These are phyloP conservation scores for Elegia similella DNA, from an alignment of 2,888 invertebrate species.

Conservation along the genomic window DNA sequence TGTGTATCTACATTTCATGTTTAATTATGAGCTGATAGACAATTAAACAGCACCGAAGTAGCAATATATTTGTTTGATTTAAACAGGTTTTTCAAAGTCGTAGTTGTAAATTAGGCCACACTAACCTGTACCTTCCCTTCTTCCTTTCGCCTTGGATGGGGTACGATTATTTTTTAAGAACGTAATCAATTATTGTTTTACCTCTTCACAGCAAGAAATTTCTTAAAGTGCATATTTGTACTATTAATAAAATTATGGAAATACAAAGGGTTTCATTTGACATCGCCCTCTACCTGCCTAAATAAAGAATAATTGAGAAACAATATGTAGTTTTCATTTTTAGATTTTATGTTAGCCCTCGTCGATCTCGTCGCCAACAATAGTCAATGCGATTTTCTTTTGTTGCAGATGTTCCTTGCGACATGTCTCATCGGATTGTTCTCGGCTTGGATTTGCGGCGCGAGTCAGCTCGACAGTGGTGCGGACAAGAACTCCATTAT, in stretches of 20 bases:
- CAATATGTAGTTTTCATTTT: constrained; percentile 75
- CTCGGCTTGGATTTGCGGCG: constrained; percentile 47
- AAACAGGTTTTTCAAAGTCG: background rate
- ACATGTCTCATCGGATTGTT: constrained; percentile 54
- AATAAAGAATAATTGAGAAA: constrained; percentile 74
- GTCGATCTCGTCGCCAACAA: constrained; percentile 24
- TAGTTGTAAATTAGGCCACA: constrained; percentile 25
- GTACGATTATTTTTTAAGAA: constrained; percentile 12
- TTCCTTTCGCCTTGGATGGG: constrained; percentile 44
- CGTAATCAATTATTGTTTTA: constrained; percentile 10
- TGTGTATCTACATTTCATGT: too few species aligned
- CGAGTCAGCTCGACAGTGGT: constrained; percentile 59
- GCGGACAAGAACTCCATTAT: constrained; percentile 64
- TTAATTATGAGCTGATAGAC: too few species aligned
- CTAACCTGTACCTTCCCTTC: constrained; percentile 31
- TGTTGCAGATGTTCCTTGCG: constrained; percentile 72
- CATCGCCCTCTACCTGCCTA: constrained; percentile 57
- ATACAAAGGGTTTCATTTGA: constrained; percentile 76
- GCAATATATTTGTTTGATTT: too few species aligned
- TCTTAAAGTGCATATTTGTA: constrained; percentile 37
- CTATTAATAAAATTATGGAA: constrained; percentile 64
- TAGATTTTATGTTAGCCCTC: constrained; percentile 43
- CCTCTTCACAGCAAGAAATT: constrained; percentile 4
- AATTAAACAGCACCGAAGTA: too few species aligned
- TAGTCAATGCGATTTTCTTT: constrained; percentile 53